These are phyloP conservation scores for Corythornis vintsioides DNA, from an alignment of 2,113 vertebrate species.

Conservation along the genomic window DNA sequence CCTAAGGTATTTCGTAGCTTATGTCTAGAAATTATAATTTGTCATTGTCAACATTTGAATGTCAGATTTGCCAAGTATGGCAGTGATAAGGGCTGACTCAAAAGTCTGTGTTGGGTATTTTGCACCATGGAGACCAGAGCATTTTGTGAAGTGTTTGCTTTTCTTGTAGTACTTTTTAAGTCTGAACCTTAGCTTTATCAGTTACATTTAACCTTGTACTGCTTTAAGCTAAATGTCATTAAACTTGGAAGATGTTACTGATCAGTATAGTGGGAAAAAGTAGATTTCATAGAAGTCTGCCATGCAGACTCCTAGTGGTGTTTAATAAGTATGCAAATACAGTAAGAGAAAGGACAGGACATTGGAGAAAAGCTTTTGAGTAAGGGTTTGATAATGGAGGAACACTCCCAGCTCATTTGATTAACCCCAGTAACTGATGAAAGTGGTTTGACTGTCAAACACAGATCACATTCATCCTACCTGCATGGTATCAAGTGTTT, in stretches of 20 bases:
- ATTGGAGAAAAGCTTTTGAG: neutral
- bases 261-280: neutral
- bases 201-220: neutral
- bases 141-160: neutral
- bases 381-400: neutral
- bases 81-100: neutral
- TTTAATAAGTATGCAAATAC: neutral
- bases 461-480: neutral
- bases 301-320: neutral
- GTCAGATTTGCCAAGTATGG: neutral
- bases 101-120: neutral
- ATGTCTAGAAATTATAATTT: neutral
- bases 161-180: neutral
- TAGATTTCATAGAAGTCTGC: neutral
- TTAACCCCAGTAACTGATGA: neutral
- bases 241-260: neutral
- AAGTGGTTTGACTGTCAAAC: neutral
- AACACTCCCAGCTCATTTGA: neutral
- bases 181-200: neutral
- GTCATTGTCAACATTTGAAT: neutral
- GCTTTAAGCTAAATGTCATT: neutral
- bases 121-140: neutral
- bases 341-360: neutral
- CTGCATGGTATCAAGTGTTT: neutral
- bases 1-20: neutral